Evolutionary conservation across 1,140 invertebrate genomes (phyloP), one percentile per base, ranked within the genome.

Genomic region (Muscidifurax raptorellus): DNA sequence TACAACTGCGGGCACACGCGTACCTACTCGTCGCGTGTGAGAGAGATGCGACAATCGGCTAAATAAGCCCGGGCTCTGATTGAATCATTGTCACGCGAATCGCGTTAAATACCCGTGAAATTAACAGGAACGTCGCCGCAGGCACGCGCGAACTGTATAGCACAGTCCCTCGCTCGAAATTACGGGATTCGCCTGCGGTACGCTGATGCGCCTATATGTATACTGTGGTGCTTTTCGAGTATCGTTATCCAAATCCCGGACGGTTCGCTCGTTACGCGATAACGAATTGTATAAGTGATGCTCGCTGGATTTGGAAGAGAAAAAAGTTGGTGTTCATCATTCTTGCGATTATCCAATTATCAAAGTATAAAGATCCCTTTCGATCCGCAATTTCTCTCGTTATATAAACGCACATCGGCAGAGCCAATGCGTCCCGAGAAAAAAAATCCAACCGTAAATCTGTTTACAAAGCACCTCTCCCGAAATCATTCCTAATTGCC

Each of bases 81-180:
- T 92, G 85, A 91, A 91, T 92, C 91, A 91, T 92, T 90, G 89
- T 91, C 88, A 82, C 86, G 78, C 89, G 80, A 88, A 89, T 88
- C 85, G 90, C 88, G 91, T 92, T 92, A 92, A 92, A 92, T 90
- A 91, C 87, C 90, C 92, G 91, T 92, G 91, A 93, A 93, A 93
- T 93, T 92, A 93, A 91, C 88, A 87, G 86, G 86, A 64, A 67
- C 84, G 89, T 89, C 87, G 80, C 13, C 85, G 75, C 64, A 40
- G 66, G 66, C 66, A 28, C 27, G 27, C 66, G 66, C 64, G 3
- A 44, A 12, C 25, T n/a, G 1, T n/a, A 12, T 13, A n/a, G 12
- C 9, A 59, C 18, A 69, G 71, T 40, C 32, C 71, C 18, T n/a
- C 32, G 28, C 2, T 18, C 22, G 15, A 40, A 74, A 74, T 74